Evolutionary conservation across 2,797 vertebrate genomes (phyloP).

Genomic region (Stomatorhinus walkeri): DNA sequence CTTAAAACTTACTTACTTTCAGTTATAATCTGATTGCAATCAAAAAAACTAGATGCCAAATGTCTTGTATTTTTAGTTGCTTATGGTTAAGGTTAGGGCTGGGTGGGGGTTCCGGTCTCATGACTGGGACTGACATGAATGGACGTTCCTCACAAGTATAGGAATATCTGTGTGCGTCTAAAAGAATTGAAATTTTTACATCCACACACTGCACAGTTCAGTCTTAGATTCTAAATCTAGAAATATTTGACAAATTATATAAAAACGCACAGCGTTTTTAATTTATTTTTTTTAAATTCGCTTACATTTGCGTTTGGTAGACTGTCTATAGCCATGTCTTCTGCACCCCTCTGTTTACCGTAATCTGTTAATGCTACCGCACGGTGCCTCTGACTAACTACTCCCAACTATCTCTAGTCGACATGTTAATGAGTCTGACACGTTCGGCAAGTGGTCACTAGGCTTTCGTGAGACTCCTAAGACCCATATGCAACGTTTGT

Average conservation of each 20-base stretch:
- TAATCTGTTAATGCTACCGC: not conserved
- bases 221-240: not conserved
- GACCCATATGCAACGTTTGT: not conserved
- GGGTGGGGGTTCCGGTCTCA: not conserved
- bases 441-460: not conserved
- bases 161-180: not conserved
- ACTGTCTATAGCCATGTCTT: not conserved
- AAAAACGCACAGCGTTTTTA: not conserved
- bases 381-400: not conserved
- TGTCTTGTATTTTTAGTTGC: not conserved
- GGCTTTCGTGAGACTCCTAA: not conserved
- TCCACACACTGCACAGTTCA: not conserved
- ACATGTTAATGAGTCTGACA: not conserved
- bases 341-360: not conserved
- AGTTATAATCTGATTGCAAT: not conserved
- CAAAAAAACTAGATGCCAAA: not conserved
- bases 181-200: not conserved
- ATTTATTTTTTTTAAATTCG: not conserved
- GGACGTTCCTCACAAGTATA: no score
- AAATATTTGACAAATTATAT: not conserved
- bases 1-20: not conserved
- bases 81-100: not conserved
- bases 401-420: not conserved
- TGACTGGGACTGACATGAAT: not conserved
- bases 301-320: not conserved